A percentile compares a stretch with the other conserved stretches of the same genome.
These are phyloP conservation scores for Rostratula benghalensis DNA, from an alignment of 2,113 vertebrate species.

Conservation along the genomic window DNA sequence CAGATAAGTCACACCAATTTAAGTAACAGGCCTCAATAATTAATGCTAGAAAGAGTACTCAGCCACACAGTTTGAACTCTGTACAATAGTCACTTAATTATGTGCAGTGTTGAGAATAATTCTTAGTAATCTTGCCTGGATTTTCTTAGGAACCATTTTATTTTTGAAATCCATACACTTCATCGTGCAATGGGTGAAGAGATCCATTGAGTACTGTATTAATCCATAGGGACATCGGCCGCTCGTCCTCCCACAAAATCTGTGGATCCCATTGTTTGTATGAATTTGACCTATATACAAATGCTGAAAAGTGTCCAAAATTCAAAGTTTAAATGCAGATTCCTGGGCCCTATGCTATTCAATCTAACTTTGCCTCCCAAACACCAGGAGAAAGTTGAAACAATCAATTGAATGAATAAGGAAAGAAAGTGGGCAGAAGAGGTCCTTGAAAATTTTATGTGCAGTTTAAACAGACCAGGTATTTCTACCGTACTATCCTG, in stretches of 20 bases:
- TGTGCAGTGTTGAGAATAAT: neutral
- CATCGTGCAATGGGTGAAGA: neutral
- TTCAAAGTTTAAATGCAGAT: neutral
- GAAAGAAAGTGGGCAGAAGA: neutral
- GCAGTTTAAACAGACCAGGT: neutral
- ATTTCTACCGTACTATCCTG: fast-evolving
- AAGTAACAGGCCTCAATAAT: neutral
- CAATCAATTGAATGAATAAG: neutral
- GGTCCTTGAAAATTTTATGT: neutral
- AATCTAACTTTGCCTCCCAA: neutral
- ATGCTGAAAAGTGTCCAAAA: neutral
- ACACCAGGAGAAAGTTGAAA: neutral
- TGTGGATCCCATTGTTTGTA: neutral
- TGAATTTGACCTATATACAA: neutral
- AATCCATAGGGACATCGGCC: neutral
- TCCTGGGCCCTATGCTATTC: neutral
- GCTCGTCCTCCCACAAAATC: neutral
- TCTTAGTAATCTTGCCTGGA: neutral
- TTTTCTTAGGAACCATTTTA: neutral
- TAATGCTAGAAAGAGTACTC: neutral
- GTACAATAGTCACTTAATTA: neutral
- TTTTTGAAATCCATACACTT: neutral
- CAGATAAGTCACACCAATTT: neutral
- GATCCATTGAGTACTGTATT: neutral
- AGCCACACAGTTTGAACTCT: neutral